Percentiles rank a stretch among this genome's conserved stretches.
Evolutionary conservation across 2,888 invertebrate species (phyloP).

Genomic region (Rugalucina vietnamica): DNA sequence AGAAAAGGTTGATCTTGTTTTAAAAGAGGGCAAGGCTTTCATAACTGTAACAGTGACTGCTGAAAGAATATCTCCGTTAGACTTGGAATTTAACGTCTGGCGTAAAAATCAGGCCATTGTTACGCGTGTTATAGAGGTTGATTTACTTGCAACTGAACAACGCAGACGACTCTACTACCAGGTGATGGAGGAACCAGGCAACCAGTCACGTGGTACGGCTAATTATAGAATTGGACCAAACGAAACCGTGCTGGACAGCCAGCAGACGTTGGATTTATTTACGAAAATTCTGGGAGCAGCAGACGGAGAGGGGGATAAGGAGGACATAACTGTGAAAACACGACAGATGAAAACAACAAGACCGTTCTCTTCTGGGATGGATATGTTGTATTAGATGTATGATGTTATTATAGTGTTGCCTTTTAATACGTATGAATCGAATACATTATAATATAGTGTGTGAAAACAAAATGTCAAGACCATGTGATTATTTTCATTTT

Average conservation of each 20-base stretch:
- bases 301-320: conserved; percentile 78
- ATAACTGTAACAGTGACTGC: conserved; percentile 82
- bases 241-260: conserved; percentile 76
- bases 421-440: no score
- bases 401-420: no score
- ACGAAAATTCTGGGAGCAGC: conserved; percentile 81
- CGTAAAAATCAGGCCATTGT: conserved; percentile 82
- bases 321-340: conserved; percentile 70
- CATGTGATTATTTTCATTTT: background rate
- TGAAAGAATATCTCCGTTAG: conserved; percentile 81
- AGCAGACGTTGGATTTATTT: conserved; percentile 82
- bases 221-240: conserved; percentile 40
- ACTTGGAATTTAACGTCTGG: conserved; percentile 82
- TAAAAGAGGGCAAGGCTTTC: conserved; percentile 77
- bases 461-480: background rate
- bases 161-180: conserved; percentile 78
- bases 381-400: conserved; percentile 73
- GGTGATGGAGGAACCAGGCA: conserved; percentile 75
- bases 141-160: conserved; percentile 81
- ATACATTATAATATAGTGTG: background rate
- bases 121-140: conserved; percentile 82
- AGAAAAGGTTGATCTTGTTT: conserved; percentile 76
- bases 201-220: conserved; percentile 22
- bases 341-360: conserved; percentile 62
- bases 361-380: conserved; percentile 63